phyloP scores from a whole-genome alignment of 2,888 invertebrate species.

The Tipula helvola region DNA sequence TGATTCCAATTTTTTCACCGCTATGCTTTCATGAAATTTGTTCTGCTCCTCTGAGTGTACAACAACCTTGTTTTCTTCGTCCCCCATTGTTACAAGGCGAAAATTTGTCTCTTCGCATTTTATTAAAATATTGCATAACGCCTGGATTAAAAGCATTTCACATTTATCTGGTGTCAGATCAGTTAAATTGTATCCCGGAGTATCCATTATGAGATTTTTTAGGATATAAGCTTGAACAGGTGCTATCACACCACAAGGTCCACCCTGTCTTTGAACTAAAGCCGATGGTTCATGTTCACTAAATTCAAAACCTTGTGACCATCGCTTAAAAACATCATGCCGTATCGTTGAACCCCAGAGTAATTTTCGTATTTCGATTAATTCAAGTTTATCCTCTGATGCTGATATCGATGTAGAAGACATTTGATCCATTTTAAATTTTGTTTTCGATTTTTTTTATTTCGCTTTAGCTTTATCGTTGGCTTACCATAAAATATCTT shows the following conservation, averaged over 20 bases:
- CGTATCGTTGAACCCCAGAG: slow-evolving; percentile 78
- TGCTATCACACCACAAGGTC: slow-evolving; percentile 85
- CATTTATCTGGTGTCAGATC: slow-evolving; percentile 56
- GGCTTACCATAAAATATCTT: not conserved
- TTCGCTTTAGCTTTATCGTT: not conserved
- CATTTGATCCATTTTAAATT: slow-evolving; percentile 26
- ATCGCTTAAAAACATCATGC: slow-evolving; percentile 77
- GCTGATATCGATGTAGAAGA: slow-evolving; percentile 24
- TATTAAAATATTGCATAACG: slow-evolving; percentile 63
- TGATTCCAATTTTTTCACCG: slow-evolving; percentile 47
- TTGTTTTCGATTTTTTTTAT: not conserved
- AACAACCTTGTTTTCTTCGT: not conserved
- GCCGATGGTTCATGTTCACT: slow-evolving; percentile 78
- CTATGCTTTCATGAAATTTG: slow-evolving; percentile 49
- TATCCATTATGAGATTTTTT: slow-evolving; percentile 59
- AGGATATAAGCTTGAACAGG: slow-evolving; percentile 81
- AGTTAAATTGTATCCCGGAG: slow-evolving; percentile 44
- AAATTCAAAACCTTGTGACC: slow-evolving; percentile 89
- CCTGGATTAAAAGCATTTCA: slow-evolving; percentile 58
- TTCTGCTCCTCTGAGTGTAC: slow-evolving; percentile 24
- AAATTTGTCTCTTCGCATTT: slow-evolving; percentile 58
- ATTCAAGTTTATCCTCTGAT: slow-evolving; percentile 42
- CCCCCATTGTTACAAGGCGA: slow-evolving; percentile 40
- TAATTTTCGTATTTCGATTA: slow-evolving; percentile 60
- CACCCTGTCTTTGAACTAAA: slow-evolving; percentile 76